These are phyloP conservation scores for Conopomorpha cramerella DNA, from an alignment of 1,140 invertebrate species.

Conservation along the genomic window DNA sequence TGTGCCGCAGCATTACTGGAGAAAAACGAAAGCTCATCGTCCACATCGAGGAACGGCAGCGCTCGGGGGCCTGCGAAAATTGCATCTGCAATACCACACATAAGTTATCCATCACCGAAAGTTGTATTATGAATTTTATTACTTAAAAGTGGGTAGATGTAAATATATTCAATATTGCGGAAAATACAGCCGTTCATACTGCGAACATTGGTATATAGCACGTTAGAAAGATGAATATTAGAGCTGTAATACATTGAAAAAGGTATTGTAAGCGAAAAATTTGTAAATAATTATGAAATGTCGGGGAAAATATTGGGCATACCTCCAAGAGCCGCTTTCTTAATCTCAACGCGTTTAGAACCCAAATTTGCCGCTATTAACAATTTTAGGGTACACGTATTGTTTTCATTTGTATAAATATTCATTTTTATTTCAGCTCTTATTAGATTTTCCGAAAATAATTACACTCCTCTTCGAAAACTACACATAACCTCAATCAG, in stretches of 20 bases:
- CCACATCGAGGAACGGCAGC: conserved; percentile 38
- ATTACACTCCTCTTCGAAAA: background rate
- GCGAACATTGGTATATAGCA: no score
- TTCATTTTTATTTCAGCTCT: conserved; percentile 57
- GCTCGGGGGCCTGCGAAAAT: conserved; percentile 29
- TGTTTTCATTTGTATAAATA: conserved; percentile 71
- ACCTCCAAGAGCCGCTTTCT: conserved; percentile 63
- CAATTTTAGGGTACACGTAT: conserved; percentile 73
- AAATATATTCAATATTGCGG: no score
- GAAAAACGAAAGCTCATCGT: conserved; percentile 39
- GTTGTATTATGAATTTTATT: conserved; percentile 1
- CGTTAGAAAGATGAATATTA: no score
- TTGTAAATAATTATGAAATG: background rate
- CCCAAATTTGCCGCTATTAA: conserved; percentile 68
- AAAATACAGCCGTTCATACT: no score
- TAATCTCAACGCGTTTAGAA: conserved; percentile 57
- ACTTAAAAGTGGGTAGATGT: no score
- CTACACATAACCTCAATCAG: background rate
- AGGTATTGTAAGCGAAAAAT: conserved; percentile 8
- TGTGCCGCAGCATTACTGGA: conserved; percentile 48
- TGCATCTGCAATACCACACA: conserved; percentile 30
- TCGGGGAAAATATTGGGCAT: conserved; percentile 4
- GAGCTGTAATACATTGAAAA: conserved; percentile 1
- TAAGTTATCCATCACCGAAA: conserved; percentile 8
- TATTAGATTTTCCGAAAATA: background rate